These are phyloP conservation scores for Balaenoptera acutorostrata DNA, from an alignment of 2,113 vertebrate species.

Conservation along the genomic window DNA sequence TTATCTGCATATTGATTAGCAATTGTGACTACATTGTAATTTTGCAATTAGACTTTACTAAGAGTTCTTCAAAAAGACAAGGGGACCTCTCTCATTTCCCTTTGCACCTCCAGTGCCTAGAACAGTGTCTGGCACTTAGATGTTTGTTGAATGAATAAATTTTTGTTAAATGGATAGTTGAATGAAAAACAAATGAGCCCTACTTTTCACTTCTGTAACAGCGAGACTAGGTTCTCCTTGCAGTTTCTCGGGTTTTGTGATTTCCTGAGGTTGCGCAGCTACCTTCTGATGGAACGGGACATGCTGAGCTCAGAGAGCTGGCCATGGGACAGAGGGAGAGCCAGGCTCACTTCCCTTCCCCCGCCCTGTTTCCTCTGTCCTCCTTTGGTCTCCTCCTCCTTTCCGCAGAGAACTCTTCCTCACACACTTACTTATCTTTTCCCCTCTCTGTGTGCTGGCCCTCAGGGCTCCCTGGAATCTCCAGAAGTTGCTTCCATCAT, in stretches of 20 bases:
- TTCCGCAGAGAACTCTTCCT: not conserved
- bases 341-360: not conserved
- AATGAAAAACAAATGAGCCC: not conserved
- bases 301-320: not conserved
- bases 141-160: not conserved
- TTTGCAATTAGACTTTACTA: not conserved
- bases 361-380: not conserved
- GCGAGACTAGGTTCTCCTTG: not conserved
- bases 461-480: slow-evolving; percentile 21
- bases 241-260: not conserved
- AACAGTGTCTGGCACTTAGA: not conserved
- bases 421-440: not conserved
- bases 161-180: not conserved
- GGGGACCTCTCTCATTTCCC: not conserved
- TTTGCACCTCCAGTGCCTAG: not conserved
- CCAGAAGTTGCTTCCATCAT: slow-evolving; percentile 75
- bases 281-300: not conserved
- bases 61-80: not conserved
- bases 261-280: not conserved
- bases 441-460: not conserved
- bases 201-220: not conserved
- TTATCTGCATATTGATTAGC: not conserved
- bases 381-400: not conserved
- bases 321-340: no score
- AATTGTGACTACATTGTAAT: not conserved